Evolutionary conservation across 2,113 vertebrate species (phyloP), one percentile per base, ranked within the genome.

Genomic region (Neogale vison): DNA sequence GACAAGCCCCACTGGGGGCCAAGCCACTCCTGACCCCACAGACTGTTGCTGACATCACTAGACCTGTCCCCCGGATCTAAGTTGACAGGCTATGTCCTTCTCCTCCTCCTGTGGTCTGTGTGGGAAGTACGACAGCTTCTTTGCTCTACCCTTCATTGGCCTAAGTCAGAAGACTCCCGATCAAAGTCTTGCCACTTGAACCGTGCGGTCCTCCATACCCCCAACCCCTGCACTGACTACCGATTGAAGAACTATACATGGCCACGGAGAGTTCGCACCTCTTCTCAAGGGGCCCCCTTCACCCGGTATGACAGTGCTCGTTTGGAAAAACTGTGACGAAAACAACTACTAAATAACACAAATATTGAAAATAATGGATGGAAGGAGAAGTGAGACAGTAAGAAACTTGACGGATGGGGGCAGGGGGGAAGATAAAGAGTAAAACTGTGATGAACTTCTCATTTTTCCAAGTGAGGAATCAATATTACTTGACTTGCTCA

Each of bases 201-300:
- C 2, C 20, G n/a, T 14, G 7, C 13, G 42, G 18, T 34, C 29
- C 61, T 57, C 52, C 0, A 5, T 20, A 20, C 21, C 17, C 12
- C 24, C 15, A 47, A 77, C 24, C 26, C 15, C 26, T 0, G 0
- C 0, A 2, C 18, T 0, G 1, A 57, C 10, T 4, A 59, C 50
- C 17, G 42, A 55, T 52, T 57, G 17, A 20, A 65, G 72, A 47
- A n/a, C 86, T 1, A 6, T 7, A 42, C 31, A 23, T 42, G 5
- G 3, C 59, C 3, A 34, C 7, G 4, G 23, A 42, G 82, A 34
- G 15, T 42, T 50, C 36, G 31, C 9, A 11, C 39, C 29, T 42
- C 15, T 42, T 21, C n/a, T 76, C 88, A 34, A 57, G n/a, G 13
- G 39, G 39, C 6, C 6, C 15, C 36, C 80, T 80, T n/a, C 3